Conservation (phyloP, 1,140 invertebrate species). For the Pseudomyrmex pallidus region DNA sequence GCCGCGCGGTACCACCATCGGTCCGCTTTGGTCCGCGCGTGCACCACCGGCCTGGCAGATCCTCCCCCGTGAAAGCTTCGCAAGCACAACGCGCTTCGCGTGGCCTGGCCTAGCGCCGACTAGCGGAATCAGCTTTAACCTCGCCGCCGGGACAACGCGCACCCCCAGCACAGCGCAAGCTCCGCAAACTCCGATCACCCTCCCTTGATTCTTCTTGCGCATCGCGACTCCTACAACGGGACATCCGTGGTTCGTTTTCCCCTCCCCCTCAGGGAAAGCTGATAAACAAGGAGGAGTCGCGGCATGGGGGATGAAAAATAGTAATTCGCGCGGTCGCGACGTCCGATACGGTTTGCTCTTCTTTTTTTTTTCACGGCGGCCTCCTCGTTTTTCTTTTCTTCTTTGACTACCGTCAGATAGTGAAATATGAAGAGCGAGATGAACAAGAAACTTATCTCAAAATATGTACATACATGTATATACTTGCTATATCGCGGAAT, state of each 20-base stretch:
- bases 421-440: not conserved
- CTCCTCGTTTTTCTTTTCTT: no score
- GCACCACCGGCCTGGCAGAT: conserved; percentile 64
- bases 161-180: conserved; percentile 67
- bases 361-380: not conserved
- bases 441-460: not conserved
- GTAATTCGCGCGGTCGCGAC: conserved; percentile 49
- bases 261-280: not conserved
- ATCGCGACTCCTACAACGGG: not conserved
- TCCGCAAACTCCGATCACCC: conserved; percentile 47
- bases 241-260: not conserved
- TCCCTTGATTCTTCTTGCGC: conserved; percentile 16
- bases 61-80: conserved; percentile 59
- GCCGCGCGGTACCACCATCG: conserved; percentile 73
- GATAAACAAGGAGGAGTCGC: conserved; percentile 55
- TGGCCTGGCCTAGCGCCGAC: conserved; percentile 81
- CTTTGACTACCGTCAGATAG: not conserved
- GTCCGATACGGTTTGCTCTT: not conserved
- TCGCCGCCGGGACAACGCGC: conserved; percentile 39
- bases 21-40: conserved; percentile 64
- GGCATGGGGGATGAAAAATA: conserved; percentile 65
- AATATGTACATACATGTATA: not conserved
- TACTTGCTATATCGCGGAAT: not conserved
- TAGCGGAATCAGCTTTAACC: conserved; percentile 75
- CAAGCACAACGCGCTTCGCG: conserved; percentile 75